Conservation (phyloP, 2,113 vertebrate species). For the Calyptomena viridis region DNA sequence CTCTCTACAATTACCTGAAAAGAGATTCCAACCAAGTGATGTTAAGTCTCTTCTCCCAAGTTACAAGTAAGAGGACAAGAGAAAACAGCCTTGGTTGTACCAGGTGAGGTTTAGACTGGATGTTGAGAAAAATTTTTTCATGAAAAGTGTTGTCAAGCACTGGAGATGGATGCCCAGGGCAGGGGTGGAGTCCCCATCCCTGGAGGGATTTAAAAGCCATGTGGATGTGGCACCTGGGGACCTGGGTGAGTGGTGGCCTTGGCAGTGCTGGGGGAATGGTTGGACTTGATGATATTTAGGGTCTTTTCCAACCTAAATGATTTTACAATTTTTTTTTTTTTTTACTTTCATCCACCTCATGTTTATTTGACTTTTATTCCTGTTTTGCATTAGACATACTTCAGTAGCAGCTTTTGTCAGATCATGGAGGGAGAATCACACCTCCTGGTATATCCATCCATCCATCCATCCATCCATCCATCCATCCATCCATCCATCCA, state of each 20-base stretch:
- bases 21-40: background rate
- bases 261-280: background rate
- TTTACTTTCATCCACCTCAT: background rate
- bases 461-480: background rate
- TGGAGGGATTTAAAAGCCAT: background rate
- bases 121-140: background rate
- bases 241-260: accelerated
- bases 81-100: background rate
- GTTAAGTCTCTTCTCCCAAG: background rate
- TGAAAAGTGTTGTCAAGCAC: background rate
- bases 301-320: background rate
- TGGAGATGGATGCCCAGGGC: background rate
- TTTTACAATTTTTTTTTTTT: background rate
- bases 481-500: background rate
- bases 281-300: background rate
- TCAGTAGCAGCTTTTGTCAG: background rate
- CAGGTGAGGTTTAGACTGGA: background rate
- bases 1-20: background rate
- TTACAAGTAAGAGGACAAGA: background rate
- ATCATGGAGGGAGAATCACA: background rate
- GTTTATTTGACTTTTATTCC: background rate
- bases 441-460: background rate
- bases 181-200: background rate
- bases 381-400: background rate
- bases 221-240: background rate